These are phyloP conservation scores for Solen grandis DNA, from an alignment of 1,140 invertebrate species.

Conservation along the genomic window DNA sequence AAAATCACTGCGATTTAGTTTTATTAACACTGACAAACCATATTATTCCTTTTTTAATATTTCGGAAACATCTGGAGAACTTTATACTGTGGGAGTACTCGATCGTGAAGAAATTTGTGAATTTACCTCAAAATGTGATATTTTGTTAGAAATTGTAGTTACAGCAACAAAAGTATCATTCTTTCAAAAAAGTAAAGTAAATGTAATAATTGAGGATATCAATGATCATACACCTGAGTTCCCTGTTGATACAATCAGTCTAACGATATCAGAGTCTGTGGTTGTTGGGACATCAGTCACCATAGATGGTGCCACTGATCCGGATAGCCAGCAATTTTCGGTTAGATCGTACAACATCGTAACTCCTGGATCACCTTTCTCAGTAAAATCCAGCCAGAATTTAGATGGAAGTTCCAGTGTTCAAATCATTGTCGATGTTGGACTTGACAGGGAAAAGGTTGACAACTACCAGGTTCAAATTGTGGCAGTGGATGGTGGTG, in stretches of 20 bases:
- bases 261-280: slow-evolving; percentile 30
- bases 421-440: slow-evolving; percentile 84
- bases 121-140: slow-evolving; percentile 4
- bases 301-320: slow-evolving; percentile 48
- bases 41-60: slow-evolving; percentile 46
- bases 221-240: slow-evolving; percentile 52
- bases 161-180: slow-evolving; percentile 35
- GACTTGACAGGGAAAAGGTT: slow-evolving; percentile 91
- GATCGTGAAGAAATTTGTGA: slow-evolving; percentile 44
- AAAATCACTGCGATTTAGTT: slow-evolving; percentile 47
- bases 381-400: slow-evolving; percentile 23
- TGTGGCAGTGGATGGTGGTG: slow-evolving; percentile 89
- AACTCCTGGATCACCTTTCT: slow-evolving; percentile 20
- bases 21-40: slow-evolving; percentile 18
- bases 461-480: slow-evolving; percentile 89
- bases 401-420: slow-evolving; percentile 49
- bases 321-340: slow-evolving; percentile 37
- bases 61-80: slow-evolving; percentile 45
- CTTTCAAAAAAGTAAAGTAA: slow-evolving; percentile 48
- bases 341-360: slow-evolving; percentile 48
- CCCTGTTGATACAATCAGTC: neutral
- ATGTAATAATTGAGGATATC: slow-evolving; percentile 42
- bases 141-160: slow-evolving; percentile 39
- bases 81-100: slow-evolving; percentile 36
- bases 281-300: slow-evolving; percentile 44